These are phyloP conservation scores for Rhodeus uyekii DNA, from an alignment of 2,797 vertebrate genomes.

Conservation along the genomic window DNA sequence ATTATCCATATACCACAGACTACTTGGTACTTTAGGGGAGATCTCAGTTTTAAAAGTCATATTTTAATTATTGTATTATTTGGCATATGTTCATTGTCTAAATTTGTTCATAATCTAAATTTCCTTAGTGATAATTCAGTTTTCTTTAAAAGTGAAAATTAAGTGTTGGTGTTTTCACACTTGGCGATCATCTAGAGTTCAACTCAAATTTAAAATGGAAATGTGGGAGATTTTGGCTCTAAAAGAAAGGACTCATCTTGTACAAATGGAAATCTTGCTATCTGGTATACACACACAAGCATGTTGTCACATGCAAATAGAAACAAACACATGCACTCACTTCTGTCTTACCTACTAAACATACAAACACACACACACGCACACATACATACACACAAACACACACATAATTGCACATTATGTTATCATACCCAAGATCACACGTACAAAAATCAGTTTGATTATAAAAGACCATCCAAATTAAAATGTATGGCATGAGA, in stretches of 20 bases:
- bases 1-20: slow-evolving; percentile 13
- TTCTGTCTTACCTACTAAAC: slow-evolving; percentile 29
- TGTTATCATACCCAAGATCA: slow-evolving; percentile 43
- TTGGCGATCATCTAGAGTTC: background rate
- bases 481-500: slow-evolving; percentile 36
- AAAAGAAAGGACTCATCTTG: slow-evolving; percentile 9
- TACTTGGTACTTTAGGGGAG: slow-evolving; percentile 11
- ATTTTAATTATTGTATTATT: slow-evolving; percentile 10
- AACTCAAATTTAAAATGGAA: slow-evolving; percentile 3
- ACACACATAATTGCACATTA: slow-evolving; percentile 50
- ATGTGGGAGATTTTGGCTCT: slow-evolving; percentile 18
- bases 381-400: slow-evolving; percentile 29
- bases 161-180: slow-evolving; percentile 44
- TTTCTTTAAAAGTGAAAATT: slow-evolving; percentile 27
- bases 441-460: slow-evolving; percentile 46
- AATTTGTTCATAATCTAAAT: background rate
- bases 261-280: slow-evolving; percentile 3
- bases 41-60: slow-evolving; percentile 15
- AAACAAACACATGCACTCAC: slow-evolving; percentile 42
- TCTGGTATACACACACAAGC: slow-evolving; percentile 43
- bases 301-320: slow-evolving; percentile 45
- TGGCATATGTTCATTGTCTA: slow-evolving; percentile 11
- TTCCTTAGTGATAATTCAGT: slow-evolving; percentile 13
- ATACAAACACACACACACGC: background rate
- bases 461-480: slow-evolving; percentile 44